These are phyloP conservation scores for Glaucopsyche alexis DNA, from an alignment of 2,888 invertebrate species.

Conservation along the genomic window DNA sequence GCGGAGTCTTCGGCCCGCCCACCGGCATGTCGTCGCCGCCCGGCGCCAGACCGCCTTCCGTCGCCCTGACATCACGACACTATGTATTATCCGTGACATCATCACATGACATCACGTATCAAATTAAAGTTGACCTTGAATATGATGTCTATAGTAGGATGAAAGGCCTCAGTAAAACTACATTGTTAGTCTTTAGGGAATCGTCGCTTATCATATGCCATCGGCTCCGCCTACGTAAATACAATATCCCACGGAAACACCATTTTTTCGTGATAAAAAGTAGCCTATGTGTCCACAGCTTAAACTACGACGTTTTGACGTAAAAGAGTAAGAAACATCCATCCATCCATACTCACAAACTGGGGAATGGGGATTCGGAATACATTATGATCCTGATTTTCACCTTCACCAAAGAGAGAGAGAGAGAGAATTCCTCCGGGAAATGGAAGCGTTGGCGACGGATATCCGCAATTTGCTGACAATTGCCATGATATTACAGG, in stretches of 20 bases:
- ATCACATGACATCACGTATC: background rate
- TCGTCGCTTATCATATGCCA: too few relatives aligned
- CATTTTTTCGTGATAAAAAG: too few relatives aligned
- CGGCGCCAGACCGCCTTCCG: slow-evolving; percentile 84
- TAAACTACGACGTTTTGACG: too few relatives aligned
- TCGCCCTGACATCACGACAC: slow-evolving; percentile 68
- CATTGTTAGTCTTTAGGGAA: too few relatives aligned
- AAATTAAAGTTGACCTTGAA: slow-evolving; percentile 11
- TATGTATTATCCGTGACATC: background rate
- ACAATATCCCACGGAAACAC: too few relatives aligned
- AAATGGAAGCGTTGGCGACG: background rate
- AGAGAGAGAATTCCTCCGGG: background rate
- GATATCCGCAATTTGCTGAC: background rate
- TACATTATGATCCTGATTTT: too few relatives aligned
- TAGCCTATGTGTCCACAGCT: too few relatives aligned
- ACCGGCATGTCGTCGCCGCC: slow-evolving; percentile 87
- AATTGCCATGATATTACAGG: background rate
- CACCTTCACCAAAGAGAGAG: background rate
- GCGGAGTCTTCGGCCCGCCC: slow-evolving; percentile 92
- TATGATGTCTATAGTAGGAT: background rate
- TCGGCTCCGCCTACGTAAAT: too few relatives aligned
- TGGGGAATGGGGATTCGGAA: too few relatives aligned
- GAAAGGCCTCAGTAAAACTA: background rate
- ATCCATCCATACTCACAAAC: too few relatives aligned
- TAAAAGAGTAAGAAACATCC: too few relatives aligned